phyloP scores from a whole-genome alignment of 2,797 vertebrate genomes.

The Jordanella pulchra region DNA sequence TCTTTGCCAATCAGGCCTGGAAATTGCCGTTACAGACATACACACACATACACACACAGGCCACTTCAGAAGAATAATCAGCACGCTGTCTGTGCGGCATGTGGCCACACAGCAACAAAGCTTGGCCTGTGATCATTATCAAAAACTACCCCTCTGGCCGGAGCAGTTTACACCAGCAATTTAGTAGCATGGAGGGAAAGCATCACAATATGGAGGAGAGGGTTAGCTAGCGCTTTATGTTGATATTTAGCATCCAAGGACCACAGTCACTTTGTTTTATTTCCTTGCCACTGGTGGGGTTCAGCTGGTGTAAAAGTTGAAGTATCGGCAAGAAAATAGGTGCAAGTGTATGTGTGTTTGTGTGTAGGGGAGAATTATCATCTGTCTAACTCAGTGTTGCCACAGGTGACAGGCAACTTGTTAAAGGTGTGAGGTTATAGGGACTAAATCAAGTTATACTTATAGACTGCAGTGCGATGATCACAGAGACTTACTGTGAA shows the following conservation, averaged over 20 bases:
- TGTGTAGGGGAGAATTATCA: conserved; percentile 27
- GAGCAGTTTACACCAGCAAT: conserved; percentile 57
- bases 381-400: conserved; percentile 29
- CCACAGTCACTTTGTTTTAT: conserved; percentile 26
- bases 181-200: conserved; percentile 35
- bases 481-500: not conserved
- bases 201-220: conserved; percentile 25
- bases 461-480: conserved; percentile 21
- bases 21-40: conserved; percentile 72
- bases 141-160: conserved; percentile 67
- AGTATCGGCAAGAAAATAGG: conserved; percentile 6
- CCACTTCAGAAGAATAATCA: conserved; percentile 76
- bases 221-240: conserved; percentile 25
- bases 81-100: conserved; percentile 61
- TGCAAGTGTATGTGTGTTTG: conserved; percentile 4
- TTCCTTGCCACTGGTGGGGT: conserved; percentile 16
- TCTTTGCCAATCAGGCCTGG: conserved; percentile 69
- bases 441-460: conserved; percentile 31
- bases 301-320: conserved; percentile 7
- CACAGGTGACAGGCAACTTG: conserved; percentile 42
- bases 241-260: conserved; percentile 31
- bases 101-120: conserved; percentile 61
- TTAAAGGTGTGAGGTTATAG: conserved; percentile 34
- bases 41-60: conserved; percentile 42
- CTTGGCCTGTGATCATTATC: conserved; percentile 71